These are phyloP conservation scores for Gobiocypris rarus DNA, from an alignment of 2,113 vertebrate species.

Conservation along the genomic window DNA sequence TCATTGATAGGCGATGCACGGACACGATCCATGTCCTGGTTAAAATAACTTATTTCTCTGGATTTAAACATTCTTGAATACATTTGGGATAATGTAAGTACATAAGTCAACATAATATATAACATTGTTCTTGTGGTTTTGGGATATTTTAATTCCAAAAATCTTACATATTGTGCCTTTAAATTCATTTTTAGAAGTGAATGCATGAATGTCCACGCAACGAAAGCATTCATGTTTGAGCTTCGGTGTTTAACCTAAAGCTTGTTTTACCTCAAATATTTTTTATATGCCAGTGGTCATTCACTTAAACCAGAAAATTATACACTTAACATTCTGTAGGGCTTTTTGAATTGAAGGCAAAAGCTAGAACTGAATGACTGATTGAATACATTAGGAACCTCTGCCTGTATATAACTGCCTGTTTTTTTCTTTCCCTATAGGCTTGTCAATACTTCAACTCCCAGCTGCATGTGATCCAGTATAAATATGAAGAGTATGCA, in stretches of 20 bases:
- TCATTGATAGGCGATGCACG: no score
- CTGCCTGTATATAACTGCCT: not conserved
- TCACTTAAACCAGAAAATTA: not conserved
- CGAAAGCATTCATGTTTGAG: not conserved
- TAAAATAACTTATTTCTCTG: no score
- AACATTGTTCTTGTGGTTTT: no score
- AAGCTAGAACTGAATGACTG: no score
- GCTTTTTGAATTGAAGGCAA: not conserved
- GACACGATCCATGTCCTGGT: no score
- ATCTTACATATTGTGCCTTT: no score
- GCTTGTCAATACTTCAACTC: conserved; percentile 96
- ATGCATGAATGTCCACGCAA: no score
- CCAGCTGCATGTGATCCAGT: conserved; percentile 89
- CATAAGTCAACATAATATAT: no score
- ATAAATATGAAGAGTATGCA: conserved; percentile 92
- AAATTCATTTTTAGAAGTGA: no score
- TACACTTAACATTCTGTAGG: not conserved
- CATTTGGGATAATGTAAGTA: no score
- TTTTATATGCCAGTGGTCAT: not conserved
- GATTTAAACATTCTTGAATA: no score
- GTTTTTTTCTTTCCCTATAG: conserved; percentile 67
- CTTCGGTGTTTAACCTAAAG: not conserved
- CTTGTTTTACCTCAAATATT: not conserved
- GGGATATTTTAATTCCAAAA: no score
- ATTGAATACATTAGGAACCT: not conserved